Conservation (phyloP, 2,797 vertebrate species). For the Geotrypetes seraphini region DNA sequence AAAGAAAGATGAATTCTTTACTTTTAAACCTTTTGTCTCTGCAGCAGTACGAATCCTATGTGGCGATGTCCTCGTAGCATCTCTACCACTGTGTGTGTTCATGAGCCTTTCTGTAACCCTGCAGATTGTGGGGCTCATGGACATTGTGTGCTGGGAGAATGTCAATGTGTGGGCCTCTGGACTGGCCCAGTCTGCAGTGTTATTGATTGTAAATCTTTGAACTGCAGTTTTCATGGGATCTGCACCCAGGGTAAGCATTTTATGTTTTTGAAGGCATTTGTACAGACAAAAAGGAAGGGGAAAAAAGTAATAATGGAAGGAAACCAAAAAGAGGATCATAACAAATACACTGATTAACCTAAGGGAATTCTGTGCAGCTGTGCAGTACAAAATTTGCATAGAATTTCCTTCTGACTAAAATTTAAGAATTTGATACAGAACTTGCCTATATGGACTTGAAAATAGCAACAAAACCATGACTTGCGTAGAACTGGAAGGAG, state of each 20-base stretch:
- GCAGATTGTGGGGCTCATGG: slow-evolving; percentile 67
- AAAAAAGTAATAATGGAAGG: neutral
- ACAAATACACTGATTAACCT: neutral
- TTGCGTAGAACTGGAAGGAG: no score
- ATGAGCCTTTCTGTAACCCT: slow-evolving; percentile 57
- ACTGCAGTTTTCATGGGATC: slow-evolving; percentile 59
- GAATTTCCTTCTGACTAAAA: no score
- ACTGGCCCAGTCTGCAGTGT: slow-evolving; percentile 42
- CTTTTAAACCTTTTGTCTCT: neutral
- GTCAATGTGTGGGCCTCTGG: slow-evolving; percentile 63
- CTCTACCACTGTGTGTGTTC: slow-evolving; percentile 79
- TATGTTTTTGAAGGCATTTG: neutral
- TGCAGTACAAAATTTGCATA: no score
- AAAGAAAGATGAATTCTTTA: no score
- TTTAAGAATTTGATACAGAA: no score
- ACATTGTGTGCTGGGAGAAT: slow-evolving; percentile 58
- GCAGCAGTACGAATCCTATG: slow-evolving; percentile 41
- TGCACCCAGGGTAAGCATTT: slow-evolving; percentile 62
- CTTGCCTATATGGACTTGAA: no score
- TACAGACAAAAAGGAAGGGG: neutral
- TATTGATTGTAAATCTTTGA: slow-evolving; percentile 56
- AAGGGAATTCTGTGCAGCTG: no score
- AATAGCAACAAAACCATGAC: no score
- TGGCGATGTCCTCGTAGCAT: slow-evolving; percentile 77
- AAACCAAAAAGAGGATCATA: no score